A percentile compares a stretch with the other conserved stretches of the same genome.
phyloP scores from a whole-genome alignment of 2,888 invertebrate species.

The Lysandra bellargus region DNA sequence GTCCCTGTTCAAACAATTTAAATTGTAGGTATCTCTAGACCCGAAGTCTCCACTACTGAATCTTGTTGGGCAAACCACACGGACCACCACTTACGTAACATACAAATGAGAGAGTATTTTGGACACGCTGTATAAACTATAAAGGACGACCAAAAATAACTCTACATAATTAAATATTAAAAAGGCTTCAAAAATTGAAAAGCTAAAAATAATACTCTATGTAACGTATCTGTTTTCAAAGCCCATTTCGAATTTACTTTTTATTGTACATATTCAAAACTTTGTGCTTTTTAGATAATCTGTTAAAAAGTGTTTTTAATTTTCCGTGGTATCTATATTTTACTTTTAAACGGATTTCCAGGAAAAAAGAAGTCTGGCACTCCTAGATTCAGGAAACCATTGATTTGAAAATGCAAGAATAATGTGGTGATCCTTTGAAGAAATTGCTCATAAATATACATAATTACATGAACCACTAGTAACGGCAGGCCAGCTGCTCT shows the following conservation, averaged over 20 bases:
- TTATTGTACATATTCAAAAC: neutral
- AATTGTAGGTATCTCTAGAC: neutral
- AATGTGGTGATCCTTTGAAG: conserved; percentile 2
- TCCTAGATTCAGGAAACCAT: neutral
- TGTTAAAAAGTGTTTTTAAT: neutral
- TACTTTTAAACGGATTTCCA: neutral
- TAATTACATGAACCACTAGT: conserved; percentile 18
- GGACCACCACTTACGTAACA: neutral
- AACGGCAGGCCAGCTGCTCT: conserved; percentile 37
- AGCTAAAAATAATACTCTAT: neutral
- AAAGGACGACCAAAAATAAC: conserved; percentile 8
- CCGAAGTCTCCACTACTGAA: neutral
- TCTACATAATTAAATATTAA: conserved; percentile 1
- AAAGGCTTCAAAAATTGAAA: neutral
- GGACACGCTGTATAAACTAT: neutral
- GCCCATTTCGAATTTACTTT: neutral
- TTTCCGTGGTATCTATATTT: neutral
- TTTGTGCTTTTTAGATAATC: neutral
- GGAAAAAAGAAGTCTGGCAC: neutral
- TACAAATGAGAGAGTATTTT: neutral
- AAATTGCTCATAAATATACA: conserved; percentile 20
- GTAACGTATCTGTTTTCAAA: neutral
- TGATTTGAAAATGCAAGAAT: conserved; percentile 26
- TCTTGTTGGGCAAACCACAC: neutral
- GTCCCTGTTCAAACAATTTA: neutral